Evolutionary conservation across 2,797 vertebrate genomes (phyloP).

Genomic region (Mormyrus hasselquistii): DNA sequence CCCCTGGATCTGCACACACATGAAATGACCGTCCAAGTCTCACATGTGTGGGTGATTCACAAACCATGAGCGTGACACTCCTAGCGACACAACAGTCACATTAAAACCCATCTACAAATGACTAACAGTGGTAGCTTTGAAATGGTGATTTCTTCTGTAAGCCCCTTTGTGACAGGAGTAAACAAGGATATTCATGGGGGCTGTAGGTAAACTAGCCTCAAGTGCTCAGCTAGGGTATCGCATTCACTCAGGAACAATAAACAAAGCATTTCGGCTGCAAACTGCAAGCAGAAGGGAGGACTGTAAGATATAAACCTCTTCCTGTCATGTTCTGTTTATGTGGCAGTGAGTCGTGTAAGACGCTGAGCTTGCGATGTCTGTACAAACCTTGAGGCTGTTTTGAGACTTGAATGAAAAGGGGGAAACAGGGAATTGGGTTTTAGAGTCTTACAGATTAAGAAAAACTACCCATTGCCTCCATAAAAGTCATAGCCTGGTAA

Average conservation of each 20-base stretch:
- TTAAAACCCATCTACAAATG: neutral
- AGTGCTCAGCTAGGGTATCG: neutral
- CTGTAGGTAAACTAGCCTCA: neutral
- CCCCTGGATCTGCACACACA: neutral
- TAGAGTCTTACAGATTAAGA: neutral
- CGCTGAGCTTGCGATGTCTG: neutral
- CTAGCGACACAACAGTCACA: neutral
- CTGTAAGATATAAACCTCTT: neutral
- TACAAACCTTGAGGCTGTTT: conserved; percentile 10
- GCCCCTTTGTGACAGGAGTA: conserved; percentile 1
- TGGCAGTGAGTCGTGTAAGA: neutral
- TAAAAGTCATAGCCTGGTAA: neutral
- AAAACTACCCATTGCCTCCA: neutral
- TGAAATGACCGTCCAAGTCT: too few species aligned
- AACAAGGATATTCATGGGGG: neutral
- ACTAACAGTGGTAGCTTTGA: neutral
- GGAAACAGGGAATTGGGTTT: neutral
- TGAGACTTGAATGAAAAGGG: neutral
- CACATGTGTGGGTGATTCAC: neutral
- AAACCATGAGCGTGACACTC: neutral
- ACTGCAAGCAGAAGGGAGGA: neutral
- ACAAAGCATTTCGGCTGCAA: neutral
- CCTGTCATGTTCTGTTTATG: neutral
- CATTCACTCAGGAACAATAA: neutral
- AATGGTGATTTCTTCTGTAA: neutral